A percentile compares a stretch with the other conserved stretches of the same genome.
phyloP scores from a whole-genome alignment of 2,113 vertebrate species.

The Chloebia gouldiae region DNA sequence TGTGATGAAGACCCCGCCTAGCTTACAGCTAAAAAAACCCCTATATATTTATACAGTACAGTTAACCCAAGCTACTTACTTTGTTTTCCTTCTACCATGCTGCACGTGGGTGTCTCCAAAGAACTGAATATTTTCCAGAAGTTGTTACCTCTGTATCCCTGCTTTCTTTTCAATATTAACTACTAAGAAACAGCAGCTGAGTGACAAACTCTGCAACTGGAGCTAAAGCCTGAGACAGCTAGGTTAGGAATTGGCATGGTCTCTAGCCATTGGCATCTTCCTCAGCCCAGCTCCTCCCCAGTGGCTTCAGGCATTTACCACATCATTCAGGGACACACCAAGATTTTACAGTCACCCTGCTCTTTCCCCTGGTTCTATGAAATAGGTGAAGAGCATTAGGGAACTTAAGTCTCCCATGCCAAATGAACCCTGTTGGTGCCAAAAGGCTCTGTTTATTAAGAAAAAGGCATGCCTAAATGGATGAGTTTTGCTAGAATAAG shows the following conservation, averaged over 20 bases:
- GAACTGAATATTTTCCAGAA: neutral
- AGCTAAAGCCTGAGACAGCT: neutral
- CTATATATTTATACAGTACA: neutral
- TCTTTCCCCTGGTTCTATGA: neutral
- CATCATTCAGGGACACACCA: neutral
- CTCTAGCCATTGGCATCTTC: neutral
- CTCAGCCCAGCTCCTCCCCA: neutral
- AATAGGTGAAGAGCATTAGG: neutral
- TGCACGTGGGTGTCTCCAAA: neutral
- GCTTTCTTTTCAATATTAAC: neutral
- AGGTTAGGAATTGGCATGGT: neutral
- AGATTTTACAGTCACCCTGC: neutral
- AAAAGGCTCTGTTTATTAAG: neutral
- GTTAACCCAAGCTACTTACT: neutral
- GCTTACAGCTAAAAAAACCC: neutral
- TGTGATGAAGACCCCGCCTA: neutral
- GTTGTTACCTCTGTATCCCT: neutral
- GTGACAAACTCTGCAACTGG: neutral
- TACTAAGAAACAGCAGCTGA: neutral
- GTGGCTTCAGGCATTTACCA: neutral
- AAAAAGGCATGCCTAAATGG: neutral
- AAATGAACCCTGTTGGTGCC: neutral
- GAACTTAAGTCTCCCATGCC: neutral
- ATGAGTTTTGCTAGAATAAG: neutral
- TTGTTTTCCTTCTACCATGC: neutral